Base-by-base conservation (phyloP, 1,140 invertebrate species). In the Papilio polytes region DNA sequence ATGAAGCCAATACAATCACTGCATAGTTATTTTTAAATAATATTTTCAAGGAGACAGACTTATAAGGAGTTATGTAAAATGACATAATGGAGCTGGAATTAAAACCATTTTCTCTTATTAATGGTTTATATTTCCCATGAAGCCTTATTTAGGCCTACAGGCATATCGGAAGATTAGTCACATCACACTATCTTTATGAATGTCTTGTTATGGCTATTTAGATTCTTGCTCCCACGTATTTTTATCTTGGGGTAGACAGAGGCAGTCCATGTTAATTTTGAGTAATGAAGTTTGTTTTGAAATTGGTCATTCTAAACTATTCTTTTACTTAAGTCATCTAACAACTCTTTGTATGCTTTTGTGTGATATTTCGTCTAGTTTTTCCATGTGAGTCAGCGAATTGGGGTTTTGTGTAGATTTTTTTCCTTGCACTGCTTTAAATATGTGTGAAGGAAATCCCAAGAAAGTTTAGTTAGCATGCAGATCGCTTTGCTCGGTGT, bases 151-250 rank as follows among this genome's bases (percentile, higher is more conserved):
- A 70, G 63, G 63, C 13, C 26, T 15, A 15, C 22, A 18, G 63
- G 63, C 63, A 70, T 70, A 31, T 70, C 63, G 13, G 6, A 31
- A 70, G 26, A 70, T 70, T 70, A 70, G 63, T 70, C 63, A 70
- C 12, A 70, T 15, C 6, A 12, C 8, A 31, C 22, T 12, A 13
- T 12, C 59, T 26, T 63, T 22, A 63, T 3, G 12, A 36, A 70
- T 70, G 26, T 31, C 26, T 70, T 26, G 26, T 26, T 12, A 13
- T 31, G 26, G 26, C 13, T 70, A 31, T 31, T 31, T 70, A 70
- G 22, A 70, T 63, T 26, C 10, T 26, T 63, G 13, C 22, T 31
- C 63, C 63, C 15, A 70, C 63, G 22, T 31, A 70, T 31, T 70
- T 26, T 70, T 15, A 70, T 70, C 63, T 70, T 31, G 6, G 10